Evolutionary conservation across 2,113 vertebrate species (phyloP).

Genomic region (Sprattus sprattus): DNA sequence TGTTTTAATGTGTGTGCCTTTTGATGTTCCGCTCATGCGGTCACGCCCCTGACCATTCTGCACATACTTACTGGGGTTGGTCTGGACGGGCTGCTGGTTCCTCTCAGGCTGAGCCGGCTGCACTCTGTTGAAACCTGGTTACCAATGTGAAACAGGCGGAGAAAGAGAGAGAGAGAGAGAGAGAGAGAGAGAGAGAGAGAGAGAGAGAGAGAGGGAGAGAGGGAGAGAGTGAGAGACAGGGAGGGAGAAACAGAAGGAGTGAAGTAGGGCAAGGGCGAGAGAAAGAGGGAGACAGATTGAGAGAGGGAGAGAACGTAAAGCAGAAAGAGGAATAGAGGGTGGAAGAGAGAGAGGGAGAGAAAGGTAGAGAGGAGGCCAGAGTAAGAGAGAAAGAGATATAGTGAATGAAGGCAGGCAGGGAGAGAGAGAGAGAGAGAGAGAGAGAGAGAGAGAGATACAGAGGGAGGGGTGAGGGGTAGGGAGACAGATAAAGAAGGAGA

Average conservation of each 20-base stretch:
- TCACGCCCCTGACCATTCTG: slow-evolving; percentile 38
- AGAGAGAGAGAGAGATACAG: not conserved
- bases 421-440: not conserved
- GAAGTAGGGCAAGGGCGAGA: not conserved
- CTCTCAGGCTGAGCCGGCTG: slow-evolving; percentile 65
- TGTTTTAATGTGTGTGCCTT: slow-evolving; percentile 18
- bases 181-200: not conserved
- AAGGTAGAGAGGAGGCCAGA: not conserved
- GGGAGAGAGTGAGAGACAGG: slow-evolving; percentile 20
- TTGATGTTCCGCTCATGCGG: slow-evolving; percentile 25
- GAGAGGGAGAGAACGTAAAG: not conserved
- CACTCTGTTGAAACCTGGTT: slow-evolving; percentile 71
- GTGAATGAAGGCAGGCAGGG: not conserved
- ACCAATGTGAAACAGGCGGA: slow-evolving; percentile 58
- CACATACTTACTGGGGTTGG: slow-evolving; percentile 72
- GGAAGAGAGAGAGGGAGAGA: not conserved
- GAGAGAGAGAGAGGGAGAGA: not conserved
- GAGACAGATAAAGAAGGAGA: not conserved
- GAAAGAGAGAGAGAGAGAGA: slow-evolving; percentile 7
- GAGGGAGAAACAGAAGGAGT: slow-evolving; percentile 25
- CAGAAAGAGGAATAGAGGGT: not conserved
- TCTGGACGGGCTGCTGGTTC: slow-evolving; percentile 59
- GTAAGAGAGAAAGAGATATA: slow-evolving; percentile 4
- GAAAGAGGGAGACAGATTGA: not conserved
- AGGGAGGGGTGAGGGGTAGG: too few species aligned